Evolutionary conservation across 2,888 invertebrate species (phyloP), one percentile per base, ranked within the genome.

Genomic region (Dynastes hyllus): DNA sequence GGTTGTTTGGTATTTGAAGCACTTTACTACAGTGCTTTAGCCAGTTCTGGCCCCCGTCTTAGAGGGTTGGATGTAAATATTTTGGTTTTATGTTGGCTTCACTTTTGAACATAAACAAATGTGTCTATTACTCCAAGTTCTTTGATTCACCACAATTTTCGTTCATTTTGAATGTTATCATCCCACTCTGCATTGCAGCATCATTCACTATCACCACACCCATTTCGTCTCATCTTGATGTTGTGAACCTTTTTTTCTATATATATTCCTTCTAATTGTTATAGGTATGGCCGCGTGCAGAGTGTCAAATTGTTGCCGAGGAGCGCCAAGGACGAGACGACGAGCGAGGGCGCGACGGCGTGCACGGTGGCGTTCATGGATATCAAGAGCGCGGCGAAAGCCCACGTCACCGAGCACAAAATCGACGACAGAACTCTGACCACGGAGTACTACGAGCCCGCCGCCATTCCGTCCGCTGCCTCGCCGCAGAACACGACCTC

Each of bases 281-380:
- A 78, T 92, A 97, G 97, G 92, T 97, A 97, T 96, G 97, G 97
- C 92, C 96, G 96, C 92, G 97, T 97, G 92, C 97, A 97, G 92
- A 97, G 96, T 93, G 96, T 97, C 92, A 97, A 96, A 92, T 92
- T 97, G 91, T 93, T 97, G 93, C 93, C 95, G 86, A 91, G 91
- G 89, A 89, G 90, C 89, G 83, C 85, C 84, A 85, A 87, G 86
- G 79, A 82, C 84, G 89, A 88, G 90, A 89, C 86, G 88, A 89
- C 91, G 90, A 91, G 92, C 90, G 93, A 90, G 89, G 90, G 91
- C 88, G 91, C 94, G 88, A 92, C 94, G 90, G 95, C 95, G 91
- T 96, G 96, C 90, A 95, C 96, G 89, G 96, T 96, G 91, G 96
- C 96, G 91, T 97, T 97, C 92, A 97, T 97, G 94, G 97, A 98